Base-by-base conservation (phyloP, 2,888 invertebrate genomes). In the Pristionchus mayeri region DNA sequence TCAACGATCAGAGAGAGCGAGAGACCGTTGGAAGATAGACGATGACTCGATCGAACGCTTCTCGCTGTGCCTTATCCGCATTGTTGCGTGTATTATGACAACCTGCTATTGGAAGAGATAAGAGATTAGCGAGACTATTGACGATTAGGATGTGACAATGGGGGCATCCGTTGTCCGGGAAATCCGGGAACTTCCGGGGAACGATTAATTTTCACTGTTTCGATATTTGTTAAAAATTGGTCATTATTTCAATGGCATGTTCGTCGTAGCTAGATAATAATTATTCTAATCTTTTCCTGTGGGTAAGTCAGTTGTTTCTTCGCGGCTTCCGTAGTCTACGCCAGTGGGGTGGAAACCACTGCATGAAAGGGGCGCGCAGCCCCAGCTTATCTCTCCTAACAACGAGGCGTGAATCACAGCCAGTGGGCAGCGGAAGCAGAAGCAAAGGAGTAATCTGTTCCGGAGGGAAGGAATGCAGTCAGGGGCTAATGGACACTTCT, bases 1-100 rank as follows among this genome's bases (percentile, higher is more conserved):
- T n/a, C n/a, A n/a, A n/a, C n/a, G n/a, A n/a, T n/a, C n/a, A n/a
- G n/a, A n/a, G n/a, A n/a, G n/a, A n/a, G n/a, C n/a, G n/a, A n/a
- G n/a, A n/a, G n/a, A n/a, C n/a, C n/a, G n/a, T n/a, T n/a, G n/a
- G n/a, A n/a, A n/a, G n/a, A n/a, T n/a, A n/a, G n/a, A n/a, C n/a
- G n/a, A n/a, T n/a, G n/a, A n/a, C n/a, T n/a, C n/a, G n/a, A n/a
- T n/a, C n/a, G n/a, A n/a, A n/a, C n/a, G n/a, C n/a, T n/a, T n/a
- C n/a, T n/a, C n/a, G n/a, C n/a, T n/a, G n/a, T n/a, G n/a, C n/a
- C n/a, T n/a, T n/a, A n/a, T n/a, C 21, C 37, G 6, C 37, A 67
- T 67, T 67, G 67, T 67, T 67, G 40, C 67, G 37, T n/a, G 37
- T 67, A 67, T 67, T 67, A 67, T 67, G 67, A 67, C 67, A 67